Evolutionary conservation across 2,888 invertebrate species (phyloP).

Genomic region (Drosophila incognita): DNA sequence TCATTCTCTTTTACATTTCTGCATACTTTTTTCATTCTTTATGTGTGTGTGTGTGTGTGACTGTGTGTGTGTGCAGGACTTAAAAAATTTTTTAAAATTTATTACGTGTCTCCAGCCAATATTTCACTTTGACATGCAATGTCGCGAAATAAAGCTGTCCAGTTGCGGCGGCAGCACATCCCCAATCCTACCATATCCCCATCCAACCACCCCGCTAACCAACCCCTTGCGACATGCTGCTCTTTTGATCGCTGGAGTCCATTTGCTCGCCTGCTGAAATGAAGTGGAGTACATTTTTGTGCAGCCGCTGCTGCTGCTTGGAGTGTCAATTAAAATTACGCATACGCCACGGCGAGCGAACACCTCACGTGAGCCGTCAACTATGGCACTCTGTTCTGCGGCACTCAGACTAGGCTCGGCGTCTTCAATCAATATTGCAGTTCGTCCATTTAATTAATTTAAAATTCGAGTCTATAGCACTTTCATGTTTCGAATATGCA

Average conservation of each 20-base stretch:
- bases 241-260: constrained; percentile 57
- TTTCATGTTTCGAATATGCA: constrained; percentile 61
- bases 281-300: constrained; percentile 52
- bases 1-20: constrained; percentile 39
- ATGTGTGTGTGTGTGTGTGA: constrained; percentile 6
- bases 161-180: constrained; percentile 60
- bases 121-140: constrained; percentile 84
- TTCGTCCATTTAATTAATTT: constrained; percentile 73
- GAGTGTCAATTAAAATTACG: constrained; percentile 75
- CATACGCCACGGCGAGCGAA: constrained; percentile 35
- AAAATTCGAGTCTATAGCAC: constrained; percentile 58
- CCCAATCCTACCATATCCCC: background rate
- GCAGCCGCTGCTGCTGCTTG: constrained; percentile 33
- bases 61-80: constrained; percentile 45
- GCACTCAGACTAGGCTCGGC: constrained; percentile 8
- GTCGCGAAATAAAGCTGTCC: constrained; percentile 84
- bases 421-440: constrained; percentile 72
- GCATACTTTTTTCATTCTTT: constrained; percentile 16
- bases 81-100: constrained; percentile 81
- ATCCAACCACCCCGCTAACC: background rate
- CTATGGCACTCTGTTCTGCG: constrained; percentile 1
- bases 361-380: constrained; percentile 5
- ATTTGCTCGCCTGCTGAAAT: constrained; percentile 58
- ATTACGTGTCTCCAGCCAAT: constrained; percentile 84
- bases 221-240: constrained; percentile 11